phyloP scores from a whole-genome alignment of 2,888 invertebrate species.

The Drosophila robusta region DNA sequence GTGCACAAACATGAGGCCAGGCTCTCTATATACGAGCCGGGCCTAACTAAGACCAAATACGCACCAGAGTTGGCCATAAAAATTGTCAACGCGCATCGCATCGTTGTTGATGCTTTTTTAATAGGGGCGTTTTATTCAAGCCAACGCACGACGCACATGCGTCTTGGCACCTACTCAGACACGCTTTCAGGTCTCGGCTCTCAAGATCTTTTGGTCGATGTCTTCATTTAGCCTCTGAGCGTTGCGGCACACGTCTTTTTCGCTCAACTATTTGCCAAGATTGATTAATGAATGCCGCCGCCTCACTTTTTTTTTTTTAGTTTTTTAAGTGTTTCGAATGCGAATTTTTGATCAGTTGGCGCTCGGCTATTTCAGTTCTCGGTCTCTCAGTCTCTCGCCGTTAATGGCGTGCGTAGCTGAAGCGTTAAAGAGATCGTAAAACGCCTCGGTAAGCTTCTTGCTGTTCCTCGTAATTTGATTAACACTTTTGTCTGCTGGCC shows the following conservation, averaged over 20 bases:
- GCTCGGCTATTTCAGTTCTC: constrained; percentile 4
- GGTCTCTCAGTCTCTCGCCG: constrained; percentile 8
- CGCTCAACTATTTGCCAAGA: constrained; percentile 59
- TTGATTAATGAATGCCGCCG: constrained; percentile 67
- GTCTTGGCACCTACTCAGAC: constrained; percentile 36
- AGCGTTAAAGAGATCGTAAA: constrained; percentile 78
- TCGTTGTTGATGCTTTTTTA: constrained; percentile 61
- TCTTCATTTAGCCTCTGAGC: constrained; percentile 54
- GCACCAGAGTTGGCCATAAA: constrained; percentile 70
- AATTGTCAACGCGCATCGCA: constrained; percentile 64
- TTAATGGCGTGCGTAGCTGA: constrained; percentile 80
- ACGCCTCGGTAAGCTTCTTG: constrained; percentile 65
- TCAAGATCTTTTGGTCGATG: constrained; percentile 30
- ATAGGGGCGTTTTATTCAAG: constrained; percentile 78
- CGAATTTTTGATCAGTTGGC: constrained; percentile 53
- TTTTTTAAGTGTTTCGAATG: constrained; percentile 25
- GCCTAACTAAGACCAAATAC: constrained; percentile 62
- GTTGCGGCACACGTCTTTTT: constrained; percentile 42
- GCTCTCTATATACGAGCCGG: background rate
- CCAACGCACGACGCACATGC: constrained; percentile 62
- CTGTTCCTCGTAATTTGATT: constrained; percentile 73
- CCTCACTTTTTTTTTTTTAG: constrained; percentile 21
- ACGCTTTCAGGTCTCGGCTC: background rate
- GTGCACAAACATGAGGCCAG: constrained; percentile 15
- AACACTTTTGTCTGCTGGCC: constrained; percentile 60